Evolutionary conservation across 2,888 invertebrate genomes (phyloP), one percentile per base, ranked within the genome.

Genomic region (Didymodactylos carnosus): DNA sequence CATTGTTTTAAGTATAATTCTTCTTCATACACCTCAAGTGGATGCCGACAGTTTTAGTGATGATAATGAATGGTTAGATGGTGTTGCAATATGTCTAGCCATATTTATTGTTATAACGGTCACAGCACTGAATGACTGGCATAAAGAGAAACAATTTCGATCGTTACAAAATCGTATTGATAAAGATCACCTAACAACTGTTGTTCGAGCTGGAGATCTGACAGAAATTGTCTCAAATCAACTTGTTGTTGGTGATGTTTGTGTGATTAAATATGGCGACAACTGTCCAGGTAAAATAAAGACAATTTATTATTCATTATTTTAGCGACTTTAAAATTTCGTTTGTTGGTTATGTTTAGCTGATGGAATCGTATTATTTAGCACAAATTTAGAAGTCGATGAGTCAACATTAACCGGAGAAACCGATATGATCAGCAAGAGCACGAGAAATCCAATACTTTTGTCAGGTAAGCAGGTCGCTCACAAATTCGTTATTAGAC

Each of bases 61-160:
- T 43, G 62, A 72, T 72, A 40, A 69, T 83, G 94, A 94, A 79
- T 98, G 97, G 97, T 98, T 98, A 84, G 98, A 98, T 87, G 97
- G 97, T 83, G 88, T 94, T 82, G 97, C 98, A 83, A 98, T 98
- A 85, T 88, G 98, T 85, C 91, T 95, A 86, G 97, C 97, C 81
- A 98, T 98, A 83, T 91, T 94, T 85, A 94, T 97, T 84, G 95
- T 98, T 85, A 97, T 98, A 79, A 87, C 98, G 86, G 97, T 98
- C 80, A 98, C 97, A 84, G 97, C 97, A 81, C 94, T 97, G 86
- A 98, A 98, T 87, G 97, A 98, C 88, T 98, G 95, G 87, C 92
- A 94, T 82, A 98, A 98, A 88, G 98, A 98, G 87, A 89, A 94
- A 85, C 97, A 98, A 87, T 98, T 98, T 86, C 89, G 97, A 83